phyloP scores from a whole-genome alignment of 2,797 vertebrate genomes.

The Alfaro cultratus region DNA sequence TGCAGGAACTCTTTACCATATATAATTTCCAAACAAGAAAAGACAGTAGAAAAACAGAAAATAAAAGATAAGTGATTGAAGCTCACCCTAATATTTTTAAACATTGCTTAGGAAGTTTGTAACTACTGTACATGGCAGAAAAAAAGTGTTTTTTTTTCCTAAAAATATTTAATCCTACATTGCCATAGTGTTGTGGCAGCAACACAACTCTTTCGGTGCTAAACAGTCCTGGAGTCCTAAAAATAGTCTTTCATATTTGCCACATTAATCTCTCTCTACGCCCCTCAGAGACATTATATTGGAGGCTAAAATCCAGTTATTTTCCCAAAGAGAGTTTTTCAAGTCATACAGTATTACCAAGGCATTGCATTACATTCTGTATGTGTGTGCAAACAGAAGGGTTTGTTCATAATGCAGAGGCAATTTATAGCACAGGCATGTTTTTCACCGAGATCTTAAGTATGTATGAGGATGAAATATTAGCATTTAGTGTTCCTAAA shows the following conservation, averaged over 20 bases:
- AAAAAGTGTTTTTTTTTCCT: not conserved
- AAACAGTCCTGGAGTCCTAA: slow-evolving; percentile 71
- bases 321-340: slow-evolving; percentile 78
- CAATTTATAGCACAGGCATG: slow-evolving; percentile 71
- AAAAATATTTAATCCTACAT: slow-evolving; percentile 54
- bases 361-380: slow-evolving; percentile 71
- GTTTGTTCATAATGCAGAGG: slow-evolving; percentile 60
- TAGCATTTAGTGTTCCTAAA: slow-evolving; percentile 55
- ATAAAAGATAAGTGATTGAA: slow-evolving; percentile 33
- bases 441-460: slow-evolving; percentile 61
- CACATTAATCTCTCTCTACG: slow-evolving; percentile 75
- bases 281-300: slow-evolving; percentile 69
- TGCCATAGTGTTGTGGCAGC: slow-evolving; percentile 50
- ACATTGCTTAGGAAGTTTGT: slow-evolving; percentile 1
- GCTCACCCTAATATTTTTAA: slow-evolving; percentile 14
- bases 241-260: slow-evolving; percentile 81
- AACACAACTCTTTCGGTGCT: slow-evolving; percentile 61
- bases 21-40: not conserved
- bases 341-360: slow-evolving; percentile 78
- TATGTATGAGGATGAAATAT: slow-evolving; percentile 63
- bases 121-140: slow-evolving; percentile 21
- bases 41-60: not conserved
- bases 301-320: slow-evolving; percentile 77
- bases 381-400: slow-evolving; percentile 34
- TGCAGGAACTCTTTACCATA: not conserved